Conservation (phyloP, 1,140 invertebrate genomes). For the Diuraphis noxia region DNA sequence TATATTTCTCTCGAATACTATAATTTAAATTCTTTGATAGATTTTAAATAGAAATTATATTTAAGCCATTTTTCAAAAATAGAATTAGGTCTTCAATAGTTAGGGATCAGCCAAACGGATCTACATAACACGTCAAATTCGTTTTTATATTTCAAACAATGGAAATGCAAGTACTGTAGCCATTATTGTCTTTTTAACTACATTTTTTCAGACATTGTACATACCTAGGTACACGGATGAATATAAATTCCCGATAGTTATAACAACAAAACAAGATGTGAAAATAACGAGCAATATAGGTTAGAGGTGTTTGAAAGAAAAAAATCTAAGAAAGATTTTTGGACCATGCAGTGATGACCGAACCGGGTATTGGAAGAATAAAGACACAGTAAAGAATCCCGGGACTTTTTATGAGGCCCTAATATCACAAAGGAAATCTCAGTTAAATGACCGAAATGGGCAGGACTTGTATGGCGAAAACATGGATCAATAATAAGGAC, state of each 20-base stretch:
- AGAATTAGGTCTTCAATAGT: not conserved
- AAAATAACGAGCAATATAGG: no score
- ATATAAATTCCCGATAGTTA: not conserved
- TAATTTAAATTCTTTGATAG: not conserved
- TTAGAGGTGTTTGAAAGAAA: no score
- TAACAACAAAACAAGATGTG: not conserved
- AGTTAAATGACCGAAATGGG: no score
- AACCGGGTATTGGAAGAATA: no score
- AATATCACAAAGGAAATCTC: no score
- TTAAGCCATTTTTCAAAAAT: not conserved
- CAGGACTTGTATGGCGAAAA: no score
- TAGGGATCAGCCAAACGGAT: not conserved
- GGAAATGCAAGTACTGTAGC: not conserved
- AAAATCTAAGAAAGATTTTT: no score
- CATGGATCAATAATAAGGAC: no score
- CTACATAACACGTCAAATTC: not conserved
- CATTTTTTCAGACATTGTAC: not conserved
- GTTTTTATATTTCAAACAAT: not conserved
- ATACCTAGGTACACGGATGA: not conserved
- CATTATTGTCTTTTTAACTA: not conserved
- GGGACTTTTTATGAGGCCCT: no score
- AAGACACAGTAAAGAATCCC: no score
- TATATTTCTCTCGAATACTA: not conserved
- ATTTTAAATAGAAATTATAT: not conserved
- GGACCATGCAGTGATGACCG: no score